Evolutionary conservation across 1,140 invertebrate species (phyloP), one percentile per base, ranked within the genome.

Genomic region (Panagrolaimus sp.): DNA sequence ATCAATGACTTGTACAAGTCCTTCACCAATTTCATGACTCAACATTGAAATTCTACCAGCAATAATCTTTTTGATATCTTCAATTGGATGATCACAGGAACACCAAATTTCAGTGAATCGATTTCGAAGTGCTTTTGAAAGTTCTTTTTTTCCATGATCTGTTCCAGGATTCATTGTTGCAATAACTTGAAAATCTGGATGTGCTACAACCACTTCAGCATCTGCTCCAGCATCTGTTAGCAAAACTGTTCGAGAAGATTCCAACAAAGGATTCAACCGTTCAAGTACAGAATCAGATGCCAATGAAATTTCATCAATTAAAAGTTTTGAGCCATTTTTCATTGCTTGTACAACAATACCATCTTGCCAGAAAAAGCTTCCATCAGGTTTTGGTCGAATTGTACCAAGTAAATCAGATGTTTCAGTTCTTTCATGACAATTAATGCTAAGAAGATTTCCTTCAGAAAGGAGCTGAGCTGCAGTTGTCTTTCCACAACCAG

Each of bases 91-190:
- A 38, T 89, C 88, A 71, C 86, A 87, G 38, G 91, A 90, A 78
- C 95, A 98, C 96, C 96, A 99, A 79, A 99, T 94, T 86, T 99
- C 96, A 0, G 96, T 98, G 76, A 99, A 96, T 65, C 96, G 88
- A 86, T 99, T 99, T 66, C 96, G 87, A 4, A 99, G 84, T 0
- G 96, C 96, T 9, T 95, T 95, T 0, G 96, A 99, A 9, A 99
- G 85, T 87, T 99, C 96, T 85, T 98, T 99, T 83, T 99, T 99
- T 0, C 96, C 96, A 85, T 92, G 98, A 87, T 99, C 96, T 9
- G 96, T 96, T 16, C 94, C 94, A 23, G 96, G 96, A 87, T 99
- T 99, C 96, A 99, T 99, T 0, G 96, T 99, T 8, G 92, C 92
- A 66, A 98, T 88, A 77, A 98, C 91, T 71, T 91, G 88, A 83